These are phyloP conservation scores for Smutsia temminckii DNA, from an alignment of 2,797 vertebrate genomes.

Conservation along the genomic window DNA sequence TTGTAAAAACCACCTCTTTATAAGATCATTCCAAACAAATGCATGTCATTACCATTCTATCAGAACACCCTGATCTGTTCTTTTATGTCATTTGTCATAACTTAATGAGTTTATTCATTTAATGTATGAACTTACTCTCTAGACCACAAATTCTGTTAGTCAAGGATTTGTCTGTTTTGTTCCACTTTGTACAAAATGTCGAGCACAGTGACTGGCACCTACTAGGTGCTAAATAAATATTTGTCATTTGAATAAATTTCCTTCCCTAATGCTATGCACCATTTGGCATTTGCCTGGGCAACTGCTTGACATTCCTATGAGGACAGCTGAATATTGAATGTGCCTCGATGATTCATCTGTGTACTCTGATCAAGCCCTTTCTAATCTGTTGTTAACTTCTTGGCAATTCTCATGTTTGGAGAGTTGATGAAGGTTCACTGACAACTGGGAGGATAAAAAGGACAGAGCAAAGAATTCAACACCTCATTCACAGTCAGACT, in stretches of 20 bases:
- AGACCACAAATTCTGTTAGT: not conserved
- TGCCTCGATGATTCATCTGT: not conserved
- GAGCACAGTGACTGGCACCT: not conserved
- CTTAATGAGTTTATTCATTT: not conserved
- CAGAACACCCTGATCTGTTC: not conserved
- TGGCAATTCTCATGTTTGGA: slow-evolving; percentile 2
- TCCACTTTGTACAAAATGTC: not conserved
- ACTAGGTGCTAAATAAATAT: not conserved
- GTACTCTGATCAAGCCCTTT: not conserved
- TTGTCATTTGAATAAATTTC: not conserved
- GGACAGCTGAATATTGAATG: not conserved
- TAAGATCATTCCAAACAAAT: not conserved
- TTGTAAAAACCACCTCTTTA: not conserved
- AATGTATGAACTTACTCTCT: not conserved
- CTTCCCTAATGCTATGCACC: not conserved
- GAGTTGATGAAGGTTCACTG: not conserved
- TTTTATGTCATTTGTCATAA: slow-evolving; percentile 31
- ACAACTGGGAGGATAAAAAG: not conserved
- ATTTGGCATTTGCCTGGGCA: not conserved
- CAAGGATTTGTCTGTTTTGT: not conserved
- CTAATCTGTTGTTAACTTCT: slow-evolving; percentile 38
- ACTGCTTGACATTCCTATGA: not conserved
- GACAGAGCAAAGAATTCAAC: not conserved
- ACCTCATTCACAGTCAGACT: not conserved
- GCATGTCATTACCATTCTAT: not conserved